Evolutionary conservation across 2,113 vertebrate species (phyloP).

Genomic region (Corvus moneduloides): DNA sequence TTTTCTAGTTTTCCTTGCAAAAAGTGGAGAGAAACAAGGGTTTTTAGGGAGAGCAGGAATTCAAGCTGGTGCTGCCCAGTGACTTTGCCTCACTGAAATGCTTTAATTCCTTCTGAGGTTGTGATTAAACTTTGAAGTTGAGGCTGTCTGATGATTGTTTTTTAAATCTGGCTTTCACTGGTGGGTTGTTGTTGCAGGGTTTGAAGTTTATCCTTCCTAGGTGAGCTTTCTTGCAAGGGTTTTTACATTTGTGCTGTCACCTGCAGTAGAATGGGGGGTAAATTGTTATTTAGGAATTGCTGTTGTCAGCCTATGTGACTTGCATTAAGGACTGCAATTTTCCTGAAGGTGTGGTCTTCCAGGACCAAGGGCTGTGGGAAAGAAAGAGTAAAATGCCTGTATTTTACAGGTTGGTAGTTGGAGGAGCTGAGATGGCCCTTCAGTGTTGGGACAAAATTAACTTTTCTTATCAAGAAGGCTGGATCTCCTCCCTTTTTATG

Average conservation of each 20-base stretch:
- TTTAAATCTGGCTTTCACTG: not conserved
- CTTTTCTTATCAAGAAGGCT: not conserved
- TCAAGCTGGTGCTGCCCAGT: not conserved
- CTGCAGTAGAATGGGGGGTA: not conserved
- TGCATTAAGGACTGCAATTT: not conserved
- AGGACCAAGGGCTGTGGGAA: not conserved
- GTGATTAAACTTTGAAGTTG: not conserved
- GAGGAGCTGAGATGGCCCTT: not conserved
- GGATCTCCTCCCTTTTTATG: not conserved
- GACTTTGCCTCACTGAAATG: not conserved
- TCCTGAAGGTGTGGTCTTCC: not conserved
- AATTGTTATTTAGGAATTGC: not conserved
- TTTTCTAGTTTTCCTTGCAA: not conserved
- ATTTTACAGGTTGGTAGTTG: not conserved
- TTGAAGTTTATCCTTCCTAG: not conserved
- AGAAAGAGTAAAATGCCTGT: not conserved
- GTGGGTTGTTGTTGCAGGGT: not conserved
- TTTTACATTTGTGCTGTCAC: not conserved
- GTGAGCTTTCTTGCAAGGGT: not conserved
- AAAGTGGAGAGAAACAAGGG: not conserved
- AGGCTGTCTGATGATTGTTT: not conserved
- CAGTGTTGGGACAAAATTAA: not conserved
- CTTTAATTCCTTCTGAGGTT: not conserved
- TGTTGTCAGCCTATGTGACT: not conserved
- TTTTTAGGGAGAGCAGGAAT: not conserved